Evolutionary conservation across 2,797 vertebrate genomes (phyloP).

Genomic region (Peromyscus eremicus): DNA sequence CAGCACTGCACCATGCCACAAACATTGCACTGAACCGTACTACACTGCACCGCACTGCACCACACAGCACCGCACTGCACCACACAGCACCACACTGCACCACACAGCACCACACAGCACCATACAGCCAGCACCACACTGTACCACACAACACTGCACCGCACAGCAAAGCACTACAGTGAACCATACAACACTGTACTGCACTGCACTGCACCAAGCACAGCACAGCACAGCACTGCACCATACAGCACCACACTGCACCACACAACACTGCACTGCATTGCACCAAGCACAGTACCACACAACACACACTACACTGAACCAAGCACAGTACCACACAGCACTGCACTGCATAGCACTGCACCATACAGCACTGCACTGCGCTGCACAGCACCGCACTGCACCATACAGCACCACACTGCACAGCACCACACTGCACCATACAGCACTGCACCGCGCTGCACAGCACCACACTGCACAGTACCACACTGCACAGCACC

Average conservation of each 20-base stretch:
- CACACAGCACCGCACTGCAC: not conserved
- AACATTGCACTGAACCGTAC: not conserved
- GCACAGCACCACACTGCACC: not conserved
- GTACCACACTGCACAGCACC: fast-evolving
- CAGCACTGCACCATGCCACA: not conserved
- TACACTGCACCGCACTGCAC: too few species aligned
- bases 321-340: fast-evolving
- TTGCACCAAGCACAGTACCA: not conserved
- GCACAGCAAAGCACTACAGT: too few species aligned
- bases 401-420: too few species aligned
- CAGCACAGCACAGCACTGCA: not conserved
- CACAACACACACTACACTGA: not conserved
- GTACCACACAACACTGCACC: fast-evolving
- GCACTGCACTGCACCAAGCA: not conserved
- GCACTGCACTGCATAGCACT: fast-evolving
- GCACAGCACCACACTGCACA: not conserved
- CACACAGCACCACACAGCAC: not conserved
- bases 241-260: not conserved
- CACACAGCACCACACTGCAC: not conserved
- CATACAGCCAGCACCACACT: not conserved
- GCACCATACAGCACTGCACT: fast-evolving
- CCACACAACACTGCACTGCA: not conserved
- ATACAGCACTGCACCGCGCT: not conserved
- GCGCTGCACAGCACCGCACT: not conserved
- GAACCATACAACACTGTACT: too few species aligned